Percentiles rank a stretch among this genome's conserved stretches.
phyloP scores from a whole-genome alignment of 2,797 vertebrate genomes.

The Pseudomugil tenellus region DNA sequence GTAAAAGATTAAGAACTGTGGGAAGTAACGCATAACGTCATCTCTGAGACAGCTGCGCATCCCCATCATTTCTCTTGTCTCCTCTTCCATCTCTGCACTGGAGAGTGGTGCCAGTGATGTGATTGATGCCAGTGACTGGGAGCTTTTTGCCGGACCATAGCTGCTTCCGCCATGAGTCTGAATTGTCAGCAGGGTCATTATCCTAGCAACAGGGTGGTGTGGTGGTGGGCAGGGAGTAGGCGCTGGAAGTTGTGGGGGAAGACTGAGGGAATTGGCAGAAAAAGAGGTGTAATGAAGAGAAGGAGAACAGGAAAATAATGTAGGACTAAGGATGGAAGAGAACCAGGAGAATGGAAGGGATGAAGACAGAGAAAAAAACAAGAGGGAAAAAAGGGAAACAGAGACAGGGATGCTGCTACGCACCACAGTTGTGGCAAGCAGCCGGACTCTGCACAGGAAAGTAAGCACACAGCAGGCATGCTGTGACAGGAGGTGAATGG shows the following conservation, averaged over 20 bases:
- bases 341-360: slow-evolving; percentile 25
- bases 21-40: slow-evolving; percentile 43
- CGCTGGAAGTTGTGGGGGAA: slow-evolving; percentile 43
- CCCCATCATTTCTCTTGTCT: slow-evolving; percentile 40
- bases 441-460: slow-evolving; percentile 94
- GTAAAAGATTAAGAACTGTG: slow-evolving; percentile 30
- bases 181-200: slow-evolving; percentile 76
- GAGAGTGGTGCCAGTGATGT: slow-evolving; percentile 67
- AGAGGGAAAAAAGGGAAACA: slow-evolving; percentile 21
- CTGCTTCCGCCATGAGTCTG: slow-evolving; percentile 71
- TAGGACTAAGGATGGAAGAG: slow-evolving; percentile 25
- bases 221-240: slow-evolving; percentile 56
- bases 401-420: slow-evolving; percentile 65
- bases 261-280: slow-evolving; percentile 24
- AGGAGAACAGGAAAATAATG: slow-evolving; percentile 32
- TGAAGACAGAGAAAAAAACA: slow-evolving; percentile 30
- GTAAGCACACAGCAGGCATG: slow-evolving; percentile 92
- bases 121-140: slow-evolving; percentile 78
- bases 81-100: slow-evolving; percentile 47
- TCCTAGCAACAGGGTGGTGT: slow-evolving; percentile 65
- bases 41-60: slow-evolving; percentile 67
- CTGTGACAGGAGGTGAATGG: slow-evolving; percentile 83
- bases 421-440: slow-evolving; percentile 85
- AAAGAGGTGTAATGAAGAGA: slow-evolving; percentile 30
- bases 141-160: slow-evolving; percentile 69